Percentiles rank a stretch among this genome's conserved stretches.
These are phyloP conservation scores for Centropus unirufus DNA, from an alignment of 2,113 vertebrate species.

Conservation along the genomic window DNA sequence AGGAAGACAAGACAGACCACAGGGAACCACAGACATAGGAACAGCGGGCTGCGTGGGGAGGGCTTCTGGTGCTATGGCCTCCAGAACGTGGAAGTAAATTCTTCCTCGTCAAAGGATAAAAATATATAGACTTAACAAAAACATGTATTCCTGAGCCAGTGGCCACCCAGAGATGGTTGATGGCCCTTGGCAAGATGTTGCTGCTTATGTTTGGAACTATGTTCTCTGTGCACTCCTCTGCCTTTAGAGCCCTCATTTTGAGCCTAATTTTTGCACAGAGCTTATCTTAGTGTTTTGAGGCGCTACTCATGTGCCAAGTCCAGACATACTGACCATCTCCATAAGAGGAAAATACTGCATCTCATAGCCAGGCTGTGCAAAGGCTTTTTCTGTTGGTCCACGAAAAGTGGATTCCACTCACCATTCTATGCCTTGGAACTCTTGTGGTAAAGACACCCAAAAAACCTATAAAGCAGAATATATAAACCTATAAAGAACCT, in stretches of 20 bases:
- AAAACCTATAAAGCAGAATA: neutral
- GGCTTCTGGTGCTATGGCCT: neutral
- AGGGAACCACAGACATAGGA: neutral
- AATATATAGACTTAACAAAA: neutral
- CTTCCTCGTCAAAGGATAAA: neutral
- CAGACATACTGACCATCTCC: neutral
- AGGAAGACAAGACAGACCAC: neutral
- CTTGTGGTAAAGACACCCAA: neutral
- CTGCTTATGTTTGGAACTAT: neutral
- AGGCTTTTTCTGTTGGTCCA: neutral
- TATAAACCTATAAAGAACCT: no score
- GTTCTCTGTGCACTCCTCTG: neutral
- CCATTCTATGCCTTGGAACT: neutral
- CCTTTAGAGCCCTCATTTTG: neutral
- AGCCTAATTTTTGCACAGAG: neutral
- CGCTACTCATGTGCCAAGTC: neutral
- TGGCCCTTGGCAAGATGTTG: neutral
- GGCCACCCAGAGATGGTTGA: neutral
- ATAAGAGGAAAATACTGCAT: neutral
- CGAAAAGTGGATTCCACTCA: neutral
- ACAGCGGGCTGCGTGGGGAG: neutral
- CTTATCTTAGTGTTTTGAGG: neutral
- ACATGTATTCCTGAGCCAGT: neutral
- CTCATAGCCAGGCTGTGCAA: neutral
- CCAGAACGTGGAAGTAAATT: constrained; percentile 19